Percentiles rank a stretch among this genome's conserved stretches.
These are phyloP conservation scores for Hypomesus transpacificus DNA, from an alignment of 2,113 vertebrate genomes.

Conservation along the genomic window DNA sequence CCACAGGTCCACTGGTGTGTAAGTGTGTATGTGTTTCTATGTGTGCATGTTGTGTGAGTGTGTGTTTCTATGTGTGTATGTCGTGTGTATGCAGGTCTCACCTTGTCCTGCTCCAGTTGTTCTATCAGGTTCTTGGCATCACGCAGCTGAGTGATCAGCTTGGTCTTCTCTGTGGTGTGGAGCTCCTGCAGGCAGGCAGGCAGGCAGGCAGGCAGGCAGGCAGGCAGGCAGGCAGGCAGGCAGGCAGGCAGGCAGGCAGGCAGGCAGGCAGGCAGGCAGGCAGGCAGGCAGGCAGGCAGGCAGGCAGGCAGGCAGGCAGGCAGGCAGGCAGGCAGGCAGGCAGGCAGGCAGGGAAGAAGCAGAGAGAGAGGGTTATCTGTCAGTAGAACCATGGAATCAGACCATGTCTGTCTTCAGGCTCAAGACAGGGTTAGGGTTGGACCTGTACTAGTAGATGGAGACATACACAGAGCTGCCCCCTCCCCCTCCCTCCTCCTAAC, in stretches of 20 bases:
- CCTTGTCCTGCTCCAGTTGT: constrained; percentile 98
- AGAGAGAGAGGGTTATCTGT: no score
- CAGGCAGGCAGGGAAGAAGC: neutral
- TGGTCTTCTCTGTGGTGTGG: constrained; percentile 92
- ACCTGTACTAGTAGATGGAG: no score
- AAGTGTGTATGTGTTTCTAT: no score
- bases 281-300: neutral
- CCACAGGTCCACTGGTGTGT: no score
- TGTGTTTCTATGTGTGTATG: no score
- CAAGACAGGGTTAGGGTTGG: no score
- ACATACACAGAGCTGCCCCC: no score
- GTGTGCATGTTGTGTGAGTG: no score
- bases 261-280: neutral
- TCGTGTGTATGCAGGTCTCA: constrained; percentile 43
- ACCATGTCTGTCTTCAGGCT: no score
- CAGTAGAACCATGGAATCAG: no score
- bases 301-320: constrained; percentile 7
- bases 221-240: neutral
- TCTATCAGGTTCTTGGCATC: constrained; percentile 97
- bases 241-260: constrained; percentile 5
- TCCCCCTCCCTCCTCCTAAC: neutral
- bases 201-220: constrained; percentile 2
- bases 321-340: neutral
- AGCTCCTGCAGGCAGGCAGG: constrained; percentile 74
- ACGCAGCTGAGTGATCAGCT: constrained; percentile 90